Base-by-base conservation (phyloP, 92 coral and sea anemone species). In the Phenganax subtilis region DNA sequence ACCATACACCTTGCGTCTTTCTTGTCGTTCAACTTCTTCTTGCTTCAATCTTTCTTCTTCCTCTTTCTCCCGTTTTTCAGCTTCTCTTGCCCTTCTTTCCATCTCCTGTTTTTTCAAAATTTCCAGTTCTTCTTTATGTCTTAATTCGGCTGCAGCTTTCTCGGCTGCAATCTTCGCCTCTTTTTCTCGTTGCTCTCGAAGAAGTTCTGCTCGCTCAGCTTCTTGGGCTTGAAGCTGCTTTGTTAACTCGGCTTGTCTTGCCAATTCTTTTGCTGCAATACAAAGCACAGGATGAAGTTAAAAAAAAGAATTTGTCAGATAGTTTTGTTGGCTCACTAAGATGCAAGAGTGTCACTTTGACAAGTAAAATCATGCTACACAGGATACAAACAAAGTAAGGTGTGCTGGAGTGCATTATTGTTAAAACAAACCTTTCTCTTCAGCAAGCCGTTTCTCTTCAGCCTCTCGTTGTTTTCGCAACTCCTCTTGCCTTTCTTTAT, bases 391-490 rank as follows among this genome's bases (percentile, higher is more conserved):
- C 47, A 37, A 37, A 37, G 5, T 37, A 37, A 37, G 47, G 47
- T 37, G 47, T 37, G 5, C 47, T 37, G 47, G 47, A 37, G 47
- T 61, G 67, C n/a, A 61, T 2, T 14, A 3, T 61, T 6, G 8
- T 20, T 10, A 0, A 37, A 30, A 37, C 83, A 3, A 51, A 79
- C 83, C 83, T 59, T 90, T 89, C 72, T 92, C 99, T 78, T 96
- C 99, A 11, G 91, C 93, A 56, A 88, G 80, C 57, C 81, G 89
- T 78, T 89, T 90, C 7, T 96, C 99, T 37, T 96, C 99, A 67
- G 88, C 99, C 71, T 96, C 99, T 61, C 85, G 89, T 56, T 85
- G 89, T 68, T 81, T 86, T 57, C 97, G 83, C 66, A 92, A 93
- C 47, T 91, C 88, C 62, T 96, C 99, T 62, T 91, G 93, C 52